Percentiles rank a stretch among this genome's conserved stretches.
These are phyloP conservation scores for Haemorhous mexicanus DNA, from an alignment of 2,113 vertebrate genomes.

Conservation along the genomic window DNA sequence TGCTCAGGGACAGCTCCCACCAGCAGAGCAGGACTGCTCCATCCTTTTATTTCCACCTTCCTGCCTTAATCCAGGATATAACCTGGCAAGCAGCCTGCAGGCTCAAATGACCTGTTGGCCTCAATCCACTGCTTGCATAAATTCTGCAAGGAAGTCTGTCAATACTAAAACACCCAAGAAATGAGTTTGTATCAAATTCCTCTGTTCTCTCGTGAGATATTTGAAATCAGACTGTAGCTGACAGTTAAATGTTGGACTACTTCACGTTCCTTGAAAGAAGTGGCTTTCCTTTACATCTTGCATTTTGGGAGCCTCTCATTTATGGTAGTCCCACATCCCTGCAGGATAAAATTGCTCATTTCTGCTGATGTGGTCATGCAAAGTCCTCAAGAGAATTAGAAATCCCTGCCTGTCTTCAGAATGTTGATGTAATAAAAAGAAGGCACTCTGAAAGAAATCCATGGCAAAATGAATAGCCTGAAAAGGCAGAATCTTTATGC, in stretches of 20 bases:
- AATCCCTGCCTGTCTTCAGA: not conserved
- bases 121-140: not conserved
- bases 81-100: not conserved
- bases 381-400: not conserved
- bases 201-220: not conserved
- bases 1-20: not conserved
- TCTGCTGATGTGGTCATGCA: not conserved
- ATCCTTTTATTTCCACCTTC: not conserved
- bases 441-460: not conserved
- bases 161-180: not conserved
- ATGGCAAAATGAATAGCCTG: not conserved
- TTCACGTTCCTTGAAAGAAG: not conserved
- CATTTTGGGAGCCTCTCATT: not conserved
- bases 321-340: not conserved
- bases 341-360: not conserved
- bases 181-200: not conserved
- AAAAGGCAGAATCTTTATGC: not conserved
- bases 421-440: not conserved
- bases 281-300: not conserved
- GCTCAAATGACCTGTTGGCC: not conserved
- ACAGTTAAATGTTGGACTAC: not conserved
- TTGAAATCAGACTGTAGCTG: not conserved
- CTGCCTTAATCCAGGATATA: not conserved
- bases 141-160: not conserved
- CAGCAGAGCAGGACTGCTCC: accelerated